phyloP scores from a whole-genome alignment of 2,113 vertebrate species.

The Oryzias javanicus region DNA sequence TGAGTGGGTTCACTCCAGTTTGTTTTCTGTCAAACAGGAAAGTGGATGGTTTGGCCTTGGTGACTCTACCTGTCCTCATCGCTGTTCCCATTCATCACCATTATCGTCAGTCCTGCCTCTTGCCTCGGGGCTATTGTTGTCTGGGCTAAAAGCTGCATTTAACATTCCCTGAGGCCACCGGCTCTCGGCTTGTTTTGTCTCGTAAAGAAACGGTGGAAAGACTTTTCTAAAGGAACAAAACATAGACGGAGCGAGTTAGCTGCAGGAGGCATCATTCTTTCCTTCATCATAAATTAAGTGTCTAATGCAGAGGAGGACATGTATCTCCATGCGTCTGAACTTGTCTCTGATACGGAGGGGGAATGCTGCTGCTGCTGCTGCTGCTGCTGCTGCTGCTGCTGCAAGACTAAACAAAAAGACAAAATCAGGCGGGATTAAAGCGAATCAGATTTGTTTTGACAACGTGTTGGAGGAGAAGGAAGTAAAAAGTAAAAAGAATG shows the following conservation, averaged over 20 bases:
- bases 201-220: not conserved
- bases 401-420: not conserved
- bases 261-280: not conserved
- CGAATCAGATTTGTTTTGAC: constrained; percentile 43
- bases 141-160: constrained; percentile 7
- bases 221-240: constrained; percentile 6
- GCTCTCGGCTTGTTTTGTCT: constrained; percentile 31
- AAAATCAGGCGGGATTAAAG: constrained; percentile 17
- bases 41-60: not conserved
- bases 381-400: constrained; percentile 11
- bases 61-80: constrained; percentile 1
- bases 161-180: constrained; percentile 32
- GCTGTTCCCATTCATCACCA: constrained; percentile 34
- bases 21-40: not conserved
- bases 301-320: not conserved
- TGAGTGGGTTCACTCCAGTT: not conserved
- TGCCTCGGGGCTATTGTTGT: constrained; percentile 17
- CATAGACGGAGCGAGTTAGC: not conserved
- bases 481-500: not conserved
- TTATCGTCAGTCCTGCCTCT: constrained; percentile 26
- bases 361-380: constrained; percentile 14
- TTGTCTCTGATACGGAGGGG: constrained; percentile 12
- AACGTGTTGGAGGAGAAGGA: constrained; percentile 8
- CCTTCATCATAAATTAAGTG: not conserved
- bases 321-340: not conserved